These are phyloP conservation scores for Sinosuthora webbiana DNA, from an alignment of 2,113 vertebrate genomes.

Conservation along the genomic window DNA sequence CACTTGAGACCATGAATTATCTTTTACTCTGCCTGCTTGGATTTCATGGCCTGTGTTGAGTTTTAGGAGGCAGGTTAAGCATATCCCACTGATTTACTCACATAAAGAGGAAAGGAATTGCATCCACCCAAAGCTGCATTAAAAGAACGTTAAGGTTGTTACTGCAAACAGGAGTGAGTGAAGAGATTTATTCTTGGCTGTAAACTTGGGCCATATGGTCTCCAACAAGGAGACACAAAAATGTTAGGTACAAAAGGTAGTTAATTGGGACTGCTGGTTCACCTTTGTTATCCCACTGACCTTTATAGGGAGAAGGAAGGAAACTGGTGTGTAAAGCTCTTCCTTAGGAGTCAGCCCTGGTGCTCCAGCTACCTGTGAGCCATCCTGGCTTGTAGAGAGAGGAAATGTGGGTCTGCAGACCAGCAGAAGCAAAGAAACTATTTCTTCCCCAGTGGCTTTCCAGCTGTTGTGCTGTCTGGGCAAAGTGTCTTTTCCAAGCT, in stretches of 20 bases:
- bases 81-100: background rate
- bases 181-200: conserved; percentile 24
- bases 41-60: conserved; percentile 24
- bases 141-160: conserved; percentile 10
- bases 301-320: background rate
- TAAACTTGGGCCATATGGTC: conserved; percentile 26
- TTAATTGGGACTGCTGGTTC: background rate
- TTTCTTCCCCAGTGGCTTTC: background rate
- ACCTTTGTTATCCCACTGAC: background rate
- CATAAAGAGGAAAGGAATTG: background rate
- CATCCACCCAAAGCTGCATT: background rate
- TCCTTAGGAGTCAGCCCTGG: background rate
- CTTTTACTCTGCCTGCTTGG: background rate
- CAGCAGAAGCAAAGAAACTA: background rate
- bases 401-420: background rate
- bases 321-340: background rate
- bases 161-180: background rate
- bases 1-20: background rate
- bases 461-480: background rate
- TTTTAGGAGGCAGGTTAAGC: conserved; percentile 18
- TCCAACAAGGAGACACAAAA: background rate
- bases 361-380: background rate
- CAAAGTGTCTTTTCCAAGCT: background rate
- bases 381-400: background rate
- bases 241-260: background rate